A percentile compares a stretch with the other conserved stretches of the same genome.
These are phyloP conservation scores for Caenorhabditis tropicalis DNA, from an alignment of 1,140 invertebrate genomes.

Conservation along the genomic window DNA sequence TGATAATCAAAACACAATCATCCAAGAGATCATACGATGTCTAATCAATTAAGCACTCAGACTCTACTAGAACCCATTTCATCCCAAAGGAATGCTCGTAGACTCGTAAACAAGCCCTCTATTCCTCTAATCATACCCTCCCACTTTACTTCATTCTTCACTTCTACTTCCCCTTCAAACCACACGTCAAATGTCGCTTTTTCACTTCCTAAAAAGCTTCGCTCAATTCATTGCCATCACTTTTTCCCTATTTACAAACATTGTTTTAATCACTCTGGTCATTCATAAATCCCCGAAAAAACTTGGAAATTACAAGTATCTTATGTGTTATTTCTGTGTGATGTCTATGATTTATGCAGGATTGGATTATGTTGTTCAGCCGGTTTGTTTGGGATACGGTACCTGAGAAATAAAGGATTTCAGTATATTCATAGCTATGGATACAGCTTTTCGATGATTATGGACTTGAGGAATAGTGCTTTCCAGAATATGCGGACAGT, in stretches of 20 bases:
- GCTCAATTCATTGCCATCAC: background rate
- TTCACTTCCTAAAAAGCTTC: background rate
- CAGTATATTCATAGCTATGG: background rate
- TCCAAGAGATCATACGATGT: no score
- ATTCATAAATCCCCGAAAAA: background rate
- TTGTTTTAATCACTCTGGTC: background rate
- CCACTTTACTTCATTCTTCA: background rate
- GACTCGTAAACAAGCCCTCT: no score
- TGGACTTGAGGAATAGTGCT: background rate
- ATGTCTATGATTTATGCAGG: background rate
- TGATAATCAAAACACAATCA: no score
- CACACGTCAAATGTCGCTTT: background rate
- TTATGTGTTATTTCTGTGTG: background rate
- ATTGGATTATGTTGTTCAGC: background rate
- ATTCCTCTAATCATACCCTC: no score
- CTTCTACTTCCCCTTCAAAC: background rate
- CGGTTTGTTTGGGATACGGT: no score
- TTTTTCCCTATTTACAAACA: background rate
- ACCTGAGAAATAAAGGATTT: no score
- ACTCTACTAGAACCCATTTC: no score
- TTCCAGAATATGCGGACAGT: background rate
- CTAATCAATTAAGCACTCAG: no score
- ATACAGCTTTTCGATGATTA: conserved; percentile 2
- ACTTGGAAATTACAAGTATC: conserved; percentile 17
- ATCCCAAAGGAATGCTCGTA: no score